These are phyloP conservation scores for rat (Rattus norvegicus) DNA, from an alignment of 2,113 vertebrate genomes.

Conservation along the genomic window DNA sequence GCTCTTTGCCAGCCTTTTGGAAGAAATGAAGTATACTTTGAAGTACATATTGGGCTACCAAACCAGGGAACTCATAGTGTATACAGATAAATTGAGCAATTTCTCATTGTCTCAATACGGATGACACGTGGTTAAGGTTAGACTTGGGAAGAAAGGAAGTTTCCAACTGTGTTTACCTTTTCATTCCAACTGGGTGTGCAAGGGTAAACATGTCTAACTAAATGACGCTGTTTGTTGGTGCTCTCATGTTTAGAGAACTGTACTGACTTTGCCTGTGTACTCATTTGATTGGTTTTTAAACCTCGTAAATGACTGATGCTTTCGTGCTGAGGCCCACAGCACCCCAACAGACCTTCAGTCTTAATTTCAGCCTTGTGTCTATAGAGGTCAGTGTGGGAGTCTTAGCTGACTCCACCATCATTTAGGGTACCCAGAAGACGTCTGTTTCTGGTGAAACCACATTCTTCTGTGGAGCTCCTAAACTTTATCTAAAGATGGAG, in stretches of 20 bases:
- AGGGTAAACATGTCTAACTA: not conserved
- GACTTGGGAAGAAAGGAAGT: not conserved
- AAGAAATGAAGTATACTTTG: not conserved
- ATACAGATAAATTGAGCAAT: not conserved
- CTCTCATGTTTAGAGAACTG: not conserved
- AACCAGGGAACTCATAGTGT: not conserved
- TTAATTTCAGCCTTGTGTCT: not conserved
- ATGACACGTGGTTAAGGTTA: not conserved
- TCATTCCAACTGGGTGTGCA: not conserved
- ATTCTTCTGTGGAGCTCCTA: not conserved
- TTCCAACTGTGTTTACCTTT: not conserved
- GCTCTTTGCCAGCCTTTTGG: not conserved
- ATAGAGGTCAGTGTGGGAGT: not conserved
- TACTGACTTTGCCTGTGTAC: not conserved
- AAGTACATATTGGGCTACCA: not conserved
- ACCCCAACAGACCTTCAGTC: not conserved
- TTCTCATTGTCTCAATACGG: not conserved
- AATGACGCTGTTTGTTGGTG: not conserved
- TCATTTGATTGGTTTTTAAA: not conserved
- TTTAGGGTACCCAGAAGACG: not conserved
- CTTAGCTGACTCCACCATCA: no score
- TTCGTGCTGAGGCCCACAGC: not conserved
- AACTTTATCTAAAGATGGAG: not conserved
- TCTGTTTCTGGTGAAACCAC: not conserved
- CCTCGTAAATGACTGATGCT: not conserved